These are phyloP conservation scores for Microctonus brassicae DNA, from an alignment of 2,888 invertebrate genomes.

Conservation along the genomic window DNA sequence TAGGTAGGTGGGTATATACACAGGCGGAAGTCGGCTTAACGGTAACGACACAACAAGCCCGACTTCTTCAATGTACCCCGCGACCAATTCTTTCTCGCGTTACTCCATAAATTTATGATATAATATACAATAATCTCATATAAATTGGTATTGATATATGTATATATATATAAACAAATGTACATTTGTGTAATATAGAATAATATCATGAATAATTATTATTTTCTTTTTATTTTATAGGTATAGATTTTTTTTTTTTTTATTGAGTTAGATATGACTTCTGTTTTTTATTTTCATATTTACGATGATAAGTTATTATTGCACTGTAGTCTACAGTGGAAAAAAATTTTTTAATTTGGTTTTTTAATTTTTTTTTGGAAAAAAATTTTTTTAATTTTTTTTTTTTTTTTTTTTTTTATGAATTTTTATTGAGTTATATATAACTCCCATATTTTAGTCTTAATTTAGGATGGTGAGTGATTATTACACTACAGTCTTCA, in stretches of 20 bases:
- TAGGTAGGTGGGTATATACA: conserved; percentile 56
- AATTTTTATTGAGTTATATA: not conserved
- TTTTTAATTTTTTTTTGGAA: not conserved
- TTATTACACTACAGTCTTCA: too few relatives aligned
- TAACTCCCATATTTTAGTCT: not conserved
- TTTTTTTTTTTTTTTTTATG: not conserved
- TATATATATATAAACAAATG: too few relatives aligned
- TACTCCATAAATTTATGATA: not conserved
- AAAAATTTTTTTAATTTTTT: too few relatives aligned
- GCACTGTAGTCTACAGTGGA: too few relatives aligned
- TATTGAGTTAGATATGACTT: too few relatives aligned
- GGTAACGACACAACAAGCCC: conserved; percentile 55
- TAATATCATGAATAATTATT: too few relatives aligned
- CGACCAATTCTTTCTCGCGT: not conserved
- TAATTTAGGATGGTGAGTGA: too few relatives aligned
- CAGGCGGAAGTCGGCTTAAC: conserved; percentile 66
- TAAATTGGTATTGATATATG: not conserved
- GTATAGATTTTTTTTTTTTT: too few relatives aligned
- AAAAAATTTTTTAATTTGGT: not conserved
- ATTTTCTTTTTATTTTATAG: too few relatives aligned
- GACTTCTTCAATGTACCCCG: conserved; percentile 13
- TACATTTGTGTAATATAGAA: too few relatives aligned
- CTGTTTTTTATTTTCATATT: too few relatives aligned
- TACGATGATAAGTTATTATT: too few relatives aligned
- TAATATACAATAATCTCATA: conserved; percentile 7